Conservation (phyloP, 2,888 invertebrate genomes). For the Chrysolina oricalcia region DNA sequence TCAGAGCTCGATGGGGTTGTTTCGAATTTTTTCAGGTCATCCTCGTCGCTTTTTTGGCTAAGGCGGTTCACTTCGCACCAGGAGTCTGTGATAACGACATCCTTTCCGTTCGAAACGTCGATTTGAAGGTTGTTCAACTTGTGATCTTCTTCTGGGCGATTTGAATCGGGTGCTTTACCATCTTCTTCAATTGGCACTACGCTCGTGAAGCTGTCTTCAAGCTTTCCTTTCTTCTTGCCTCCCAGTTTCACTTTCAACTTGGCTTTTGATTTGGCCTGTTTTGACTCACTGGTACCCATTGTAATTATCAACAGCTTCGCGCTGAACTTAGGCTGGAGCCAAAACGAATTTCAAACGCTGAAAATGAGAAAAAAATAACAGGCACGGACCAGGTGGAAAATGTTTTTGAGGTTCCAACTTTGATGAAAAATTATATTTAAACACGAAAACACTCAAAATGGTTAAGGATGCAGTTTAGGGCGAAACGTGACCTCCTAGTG, state of each 20-base stretch:
- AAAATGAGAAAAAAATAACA: too few species aligned
- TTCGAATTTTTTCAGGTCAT: conserved; percentile 64
- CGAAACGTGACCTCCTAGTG: too few species aligned
- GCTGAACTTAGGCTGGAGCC: too few species aligned
- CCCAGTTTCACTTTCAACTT: conserved; percentile 75
- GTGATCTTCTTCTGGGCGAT: not conserved
- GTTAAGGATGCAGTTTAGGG: too few species aligned
- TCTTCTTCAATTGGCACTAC: conserved; percentile 60
- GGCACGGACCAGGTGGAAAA: too few species aligned
- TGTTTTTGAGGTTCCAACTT: too few species aligned
- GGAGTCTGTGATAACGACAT: conserved; percentile 62
- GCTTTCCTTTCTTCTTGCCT: conserved; percentile 68
- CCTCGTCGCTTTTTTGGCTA: conserved; percentile 47
- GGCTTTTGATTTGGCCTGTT: conserved; percentile 73
- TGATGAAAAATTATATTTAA: too few species aligned
- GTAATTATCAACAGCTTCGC: conserved; percentile 3
- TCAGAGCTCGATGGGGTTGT: conserved; percentile 79
- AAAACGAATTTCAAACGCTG: too few species aligned
- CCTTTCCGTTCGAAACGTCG: conserved; percentile 29
- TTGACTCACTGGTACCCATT: conserved; percentile 47
- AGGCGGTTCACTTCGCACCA: conserved; percentile 62
- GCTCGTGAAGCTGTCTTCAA: conserved; percentile 64
- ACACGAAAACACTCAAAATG: too few species aligned
- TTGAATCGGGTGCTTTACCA: not conserved
- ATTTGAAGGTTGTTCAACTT: not conserved